Evolutionary conservation across 2,113 vertebrate species (phyloP).

Genomic region (Rhynchomys soricoides): DNA sequence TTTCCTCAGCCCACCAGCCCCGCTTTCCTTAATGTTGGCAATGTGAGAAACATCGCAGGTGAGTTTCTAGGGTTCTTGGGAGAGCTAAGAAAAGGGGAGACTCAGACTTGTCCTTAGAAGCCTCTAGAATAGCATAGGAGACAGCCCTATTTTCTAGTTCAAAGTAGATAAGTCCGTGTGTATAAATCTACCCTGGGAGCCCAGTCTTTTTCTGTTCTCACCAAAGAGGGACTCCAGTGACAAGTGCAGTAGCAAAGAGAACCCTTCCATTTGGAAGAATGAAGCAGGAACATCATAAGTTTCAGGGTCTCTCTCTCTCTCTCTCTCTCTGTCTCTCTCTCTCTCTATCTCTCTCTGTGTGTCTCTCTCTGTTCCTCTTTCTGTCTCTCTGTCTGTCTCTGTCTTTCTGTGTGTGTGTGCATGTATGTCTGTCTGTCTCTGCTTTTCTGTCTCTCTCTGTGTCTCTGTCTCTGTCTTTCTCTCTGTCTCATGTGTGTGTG

Average conservation of each 20-base stretch:
- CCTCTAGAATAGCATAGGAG: neutral
- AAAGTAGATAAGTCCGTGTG: neutral
- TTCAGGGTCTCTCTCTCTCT: neutral
- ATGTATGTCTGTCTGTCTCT: too few relatives aligned
- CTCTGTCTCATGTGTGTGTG: too few relatives aligned
- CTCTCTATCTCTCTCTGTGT: neutral
- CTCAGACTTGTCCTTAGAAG: neutral
- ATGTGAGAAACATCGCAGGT: slow-evolving; percentile 86
- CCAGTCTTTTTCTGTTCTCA: neutral
- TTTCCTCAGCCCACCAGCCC: slow-evolving; percentile 76
- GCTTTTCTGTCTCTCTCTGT: too few relatives aligned
- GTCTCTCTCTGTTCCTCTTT: too few relatives aligned
- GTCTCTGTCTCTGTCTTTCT: too few relatives aligned
- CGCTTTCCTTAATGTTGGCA: slow-evolving; percentile 74
- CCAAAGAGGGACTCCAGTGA: neutral
- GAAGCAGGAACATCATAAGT: neutral
- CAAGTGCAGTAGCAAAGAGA: neutral
- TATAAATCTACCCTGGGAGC: neutral
- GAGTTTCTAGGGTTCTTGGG: slow-evolving; percentile 43
- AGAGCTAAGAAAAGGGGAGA: neutral
- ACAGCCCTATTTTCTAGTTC: neutral
- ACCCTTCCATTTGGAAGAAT: neutral
- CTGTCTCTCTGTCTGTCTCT: too few relatives aligned
- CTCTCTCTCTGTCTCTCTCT: neutral
- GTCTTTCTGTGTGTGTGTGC: too few relatives aligned